A percentile compares a stretch with the other conserved stretches of the same genome.
Evolutionary conservation across 2,113 vertebrate species (phyloP).

Genomic region (Blennius ocellaris): DNA sequence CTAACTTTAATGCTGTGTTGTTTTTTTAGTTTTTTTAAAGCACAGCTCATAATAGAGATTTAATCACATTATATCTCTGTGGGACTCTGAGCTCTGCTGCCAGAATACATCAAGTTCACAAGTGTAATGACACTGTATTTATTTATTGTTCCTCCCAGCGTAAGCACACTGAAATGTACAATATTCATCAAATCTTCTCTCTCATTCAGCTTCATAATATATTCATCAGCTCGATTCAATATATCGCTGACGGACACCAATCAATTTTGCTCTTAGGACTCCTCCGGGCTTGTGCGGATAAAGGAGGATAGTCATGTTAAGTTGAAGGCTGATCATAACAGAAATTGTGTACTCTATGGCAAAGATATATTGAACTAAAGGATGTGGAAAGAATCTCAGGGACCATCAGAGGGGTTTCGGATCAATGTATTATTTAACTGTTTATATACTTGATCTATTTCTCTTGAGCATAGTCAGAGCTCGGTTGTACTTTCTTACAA

Average conservation of each 20-base stretch:
- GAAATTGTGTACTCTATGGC: slow-evolving; percentile 31
- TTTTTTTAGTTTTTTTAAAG: neutral
- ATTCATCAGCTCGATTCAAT: slow-evolving; percentile 52
- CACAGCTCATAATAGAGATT: neutral
- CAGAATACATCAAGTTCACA: slow-evolving; percentile 17
- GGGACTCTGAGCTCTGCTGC: neutral
- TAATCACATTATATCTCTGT: slow-evolving; percentile 1
- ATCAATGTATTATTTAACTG: slow-evolving; percentile 64
- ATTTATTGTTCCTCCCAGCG: neutral
- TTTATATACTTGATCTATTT: slow-evolving; percentile 15
- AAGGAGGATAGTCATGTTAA: slow-evolving; percentile 25
- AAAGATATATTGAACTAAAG: slow-evolving; percentile 49
- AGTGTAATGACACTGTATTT: slow-evolving; percentile 18
- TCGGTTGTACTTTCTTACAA: slow-evolving; percentile 17
- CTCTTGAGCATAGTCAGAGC: slow-evolving; percentile 3
- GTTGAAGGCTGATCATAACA: slow-evolving; percentile 33
- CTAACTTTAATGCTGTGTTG: neutral
- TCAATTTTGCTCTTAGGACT: slow-evolving; percentile 35
- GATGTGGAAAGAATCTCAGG: slow-evolving; percentile 17
- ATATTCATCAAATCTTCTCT: slow-evolving; percentile 28
- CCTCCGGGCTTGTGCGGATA: slow-evolving; percentile 30
- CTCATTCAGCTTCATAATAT: slow-evolving; percentile 35
- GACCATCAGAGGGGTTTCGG: slow-evolving; percentile 33
- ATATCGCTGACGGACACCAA: slow-evolving; percentile 42
- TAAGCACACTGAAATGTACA: slow-evolving; percentile 11